These are phyloP conservation scores for Tromatobia lineatoria DNA, from an alignment of 2,888 invertebrate species.

Conservation along the genomic window DNA sequence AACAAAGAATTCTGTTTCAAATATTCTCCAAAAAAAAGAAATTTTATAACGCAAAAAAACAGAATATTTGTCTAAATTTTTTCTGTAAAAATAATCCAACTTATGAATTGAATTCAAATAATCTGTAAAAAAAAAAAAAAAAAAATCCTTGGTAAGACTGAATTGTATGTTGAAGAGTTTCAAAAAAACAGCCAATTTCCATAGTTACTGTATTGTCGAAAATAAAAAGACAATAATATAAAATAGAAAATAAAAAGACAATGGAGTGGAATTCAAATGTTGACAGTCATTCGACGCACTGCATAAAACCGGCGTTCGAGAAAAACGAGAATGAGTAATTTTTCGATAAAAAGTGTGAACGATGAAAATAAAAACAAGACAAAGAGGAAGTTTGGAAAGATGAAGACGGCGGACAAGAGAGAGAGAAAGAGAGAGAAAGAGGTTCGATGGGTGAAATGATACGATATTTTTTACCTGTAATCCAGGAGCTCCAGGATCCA, in stretches of 20 bases:
- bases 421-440: slow-evolving; percentile 4
- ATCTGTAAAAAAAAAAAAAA: too few relatives aligned
- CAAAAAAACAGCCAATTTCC: too few relatives aligned
- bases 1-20: too few relatives aligned
- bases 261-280: not conserved
- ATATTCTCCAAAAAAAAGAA: too few relatives aligned
- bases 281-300: slow-evolving; percentile 28
- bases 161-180: too few relatives aligned
- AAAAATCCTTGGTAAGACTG: too few relatives aligned
- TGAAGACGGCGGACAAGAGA: slow-evolving; percentile 14
- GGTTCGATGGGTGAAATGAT: slow-evolving; percentile 58
- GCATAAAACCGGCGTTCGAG: not conserved
- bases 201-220: too few relatives aligned
- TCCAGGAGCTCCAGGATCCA: slow-evolving; percentile 98
- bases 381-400: not conserved
- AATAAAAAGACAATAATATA: not conserved
- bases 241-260: not conserved
- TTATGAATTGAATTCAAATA: too few relatives aligned
- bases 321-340: not conserved
- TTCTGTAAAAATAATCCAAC: too few relatives aligned
- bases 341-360: not conserved
- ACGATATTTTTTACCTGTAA: slow-evolving; percentile 89
- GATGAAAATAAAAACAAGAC: slow-evolving; percentile 10
- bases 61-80: too few relatives aligned
- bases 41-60: too few relatives aligned